These are phyloP conservation scores for Eublepharis macularius DNA, from an alignment of 2,113 vertebrate species.

Conservation along the genomic window DNA sequence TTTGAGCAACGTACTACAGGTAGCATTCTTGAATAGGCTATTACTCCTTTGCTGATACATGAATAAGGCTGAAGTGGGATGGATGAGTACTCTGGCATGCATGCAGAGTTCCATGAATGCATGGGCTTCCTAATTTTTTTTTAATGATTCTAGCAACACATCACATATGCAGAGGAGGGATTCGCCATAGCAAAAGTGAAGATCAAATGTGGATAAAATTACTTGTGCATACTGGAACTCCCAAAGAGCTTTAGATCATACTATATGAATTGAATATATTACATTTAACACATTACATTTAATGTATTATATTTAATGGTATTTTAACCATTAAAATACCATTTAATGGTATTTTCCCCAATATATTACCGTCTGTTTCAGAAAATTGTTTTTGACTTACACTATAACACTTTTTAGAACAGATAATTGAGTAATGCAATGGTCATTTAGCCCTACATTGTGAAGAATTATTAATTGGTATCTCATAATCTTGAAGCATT, in stretches of 20 bases:
- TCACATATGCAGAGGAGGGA: background rate
- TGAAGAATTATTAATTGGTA: background rate
- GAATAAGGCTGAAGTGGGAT: too few species aligned
- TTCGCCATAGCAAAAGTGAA: background rate
- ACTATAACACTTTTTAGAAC: background rate
- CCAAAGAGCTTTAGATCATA: background rate
- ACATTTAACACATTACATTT: background rate
- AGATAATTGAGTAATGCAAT: background rate
- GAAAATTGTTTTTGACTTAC: background rate
- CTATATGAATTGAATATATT: background rate
- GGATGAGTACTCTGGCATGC: background rate
- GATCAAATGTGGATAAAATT: background rate
- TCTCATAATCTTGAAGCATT: background rate
- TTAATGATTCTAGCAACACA: background rate
- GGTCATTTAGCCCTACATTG: background rate
- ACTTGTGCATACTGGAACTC: too few species aligned
- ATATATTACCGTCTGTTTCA: background rate
- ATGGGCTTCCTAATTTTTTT: too few species aligned
- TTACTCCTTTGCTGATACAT: too few species aligned
- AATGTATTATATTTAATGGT: background rate
- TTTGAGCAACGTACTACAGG: too few species aligned
- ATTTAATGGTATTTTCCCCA: too few species aligned
- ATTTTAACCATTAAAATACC: too few species aligned
- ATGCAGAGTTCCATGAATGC: background rate
- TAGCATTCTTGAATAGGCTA: too few species aligned